Evolutionary conservation across 1,140 invertebrate species (phyloP).

Genomic region (Proales similis): DNA sequence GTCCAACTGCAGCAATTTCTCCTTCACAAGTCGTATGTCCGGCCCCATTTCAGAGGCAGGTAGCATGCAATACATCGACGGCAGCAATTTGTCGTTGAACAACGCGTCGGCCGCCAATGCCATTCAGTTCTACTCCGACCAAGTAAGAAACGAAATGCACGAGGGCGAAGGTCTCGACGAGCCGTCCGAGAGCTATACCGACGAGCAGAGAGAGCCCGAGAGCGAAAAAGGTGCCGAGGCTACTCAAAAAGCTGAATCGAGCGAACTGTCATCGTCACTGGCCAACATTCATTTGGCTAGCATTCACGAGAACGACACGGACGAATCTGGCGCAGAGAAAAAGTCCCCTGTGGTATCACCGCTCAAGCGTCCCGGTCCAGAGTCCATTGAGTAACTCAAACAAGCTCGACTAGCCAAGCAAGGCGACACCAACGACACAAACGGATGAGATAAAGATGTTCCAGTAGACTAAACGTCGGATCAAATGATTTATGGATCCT

Average conservation of each 20-base stretch:
- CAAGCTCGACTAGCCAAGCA: too few species aligned
- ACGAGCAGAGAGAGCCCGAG: not conserved
- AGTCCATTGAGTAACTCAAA: too few species aligned
- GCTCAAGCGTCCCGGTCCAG: too few species aligned
- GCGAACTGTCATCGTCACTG: not conserved
- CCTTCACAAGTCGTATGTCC: constrained; percentile 28
- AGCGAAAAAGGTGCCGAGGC: not conserved
- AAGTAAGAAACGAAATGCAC: constrained; percentile 34
- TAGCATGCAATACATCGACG: not conserved
- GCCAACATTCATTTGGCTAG: constrained; percentile 23
- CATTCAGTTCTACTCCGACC: constrained; percentile 20
- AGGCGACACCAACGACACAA: too few species aligned
- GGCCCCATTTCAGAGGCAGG: constrained; percentile 25
- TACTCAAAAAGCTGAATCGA: not conserved
- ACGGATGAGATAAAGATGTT: too few species aligned
- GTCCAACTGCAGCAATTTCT: constrained; percentile 32
- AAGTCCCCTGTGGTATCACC: too few species aligned
- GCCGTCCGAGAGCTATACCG: too few species aligned
- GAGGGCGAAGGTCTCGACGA: not conserved
- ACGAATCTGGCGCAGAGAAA: constrained; percentile 27
- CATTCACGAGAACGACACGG: constrained; percentile 21
- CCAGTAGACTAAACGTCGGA: too few species aligned
- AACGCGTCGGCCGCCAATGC: constrained; percentile 3
- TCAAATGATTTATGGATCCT: too few species aligned
- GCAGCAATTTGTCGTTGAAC: too few species aligned